Conservation (phyloP, 1,140 invertebrate genomes). For the Drosophila kanapiae region DNA sequence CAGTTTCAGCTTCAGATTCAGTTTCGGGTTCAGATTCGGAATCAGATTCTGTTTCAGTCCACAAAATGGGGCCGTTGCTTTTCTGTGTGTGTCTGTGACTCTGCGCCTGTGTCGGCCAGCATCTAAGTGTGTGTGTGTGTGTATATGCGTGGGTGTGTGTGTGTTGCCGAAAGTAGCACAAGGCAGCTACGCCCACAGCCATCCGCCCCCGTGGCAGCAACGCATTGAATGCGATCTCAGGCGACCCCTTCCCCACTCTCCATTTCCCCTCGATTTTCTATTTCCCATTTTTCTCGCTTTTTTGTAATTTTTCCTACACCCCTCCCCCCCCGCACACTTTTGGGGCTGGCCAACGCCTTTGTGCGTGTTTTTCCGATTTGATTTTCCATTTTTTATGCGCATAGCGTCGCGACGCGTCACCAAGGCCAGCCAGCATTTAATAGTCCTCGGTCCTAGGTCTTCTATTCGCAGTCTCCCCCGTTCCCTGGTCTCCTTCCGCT, state of each 20-base stretch:
- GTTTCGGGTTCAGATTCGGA: not conserved
- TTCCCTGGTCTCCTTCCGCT: too few species aligned
- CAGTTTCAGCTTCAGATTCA: not conserved
- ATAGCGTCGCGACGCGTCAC: constrained; percentile 55
- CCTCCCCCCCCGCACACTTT: not conserved
- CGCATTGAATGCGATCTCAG: constrained; percentile 51
- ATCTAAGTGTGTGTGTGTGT: constrained; percentile 4
- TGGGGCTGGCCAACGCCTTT: constrained; percentile 49
- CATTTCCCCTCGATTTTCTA: not conserved
- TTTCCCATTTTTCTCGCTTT: constrained; percentile 9
- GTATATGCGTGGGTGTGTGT: not conserved
- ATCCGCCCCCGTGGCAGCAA: constrained; percentile 13
- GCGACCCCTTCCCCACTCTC: constrained; percentile 22
- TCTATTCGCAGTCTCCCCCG: not conserved
- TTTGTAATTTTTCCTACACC: not conserved
- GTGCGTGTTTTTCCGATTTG: constrained; percentile 72
- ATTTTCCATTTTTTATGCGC: constrained; percentile 72
- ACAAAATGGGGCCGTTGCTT: constrained; percentile 64
- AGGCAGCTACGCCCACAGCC: constrained; percentile 69
- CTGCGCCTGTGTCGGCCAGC: constrained; percentile 1
- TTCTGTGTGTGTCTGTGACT: constrained; percentile 32
- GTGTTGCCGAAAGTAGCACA: constrained; percentile 70
- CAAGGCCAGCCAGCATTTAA: constrained; percentile 58
- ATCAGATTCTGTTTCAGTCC: constrained; percentile 43
- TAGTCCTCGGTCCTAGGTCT: constrained; percentile 13